Percentiles rank a stretch among this genome's conserved stretches.
Evolutionary conservation across 1,140 invertebrate genomes (phyloP).

Genomic region (Saxidomus purpurata): DNA sequence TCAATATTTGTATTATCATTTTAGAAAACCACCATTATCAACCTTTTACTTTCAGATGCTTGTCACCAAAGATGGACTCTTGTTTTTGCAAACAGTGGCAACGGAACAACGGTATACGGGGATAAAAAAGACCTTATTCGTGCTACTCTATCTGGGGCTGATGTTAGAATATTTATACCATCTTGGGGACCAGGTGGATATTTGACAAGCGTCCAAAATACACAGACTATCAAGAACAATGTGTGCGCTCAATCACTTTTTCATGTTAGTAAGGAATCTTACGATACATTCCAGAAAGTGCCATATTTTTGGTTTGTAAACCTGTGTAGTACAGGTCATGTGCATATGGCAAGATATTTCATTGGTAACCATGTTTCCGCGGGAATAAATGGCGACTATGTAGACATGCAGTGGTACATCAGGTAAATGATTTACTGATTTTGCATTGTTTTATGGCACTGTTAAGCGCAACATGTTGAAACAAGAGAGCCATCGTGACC

Average conservation of each 20-base stretch:
- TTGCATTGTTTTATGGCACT: no score
- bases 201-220: constrained; percentile 66
- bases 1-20: no score
- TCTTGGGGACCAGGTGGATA: constrained; percentile 60
- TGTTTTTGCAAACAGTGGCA: constrained; percentile 49
- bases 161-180: constrained; percentile 60
- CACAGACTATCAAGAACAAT: constrained; percentile 59
- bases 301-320: constrained; percentile 64
- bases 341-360: constrained; percentile 60
- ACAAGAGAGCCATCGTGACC: no score
- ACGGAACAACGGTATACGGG: constrained; percentile 52
- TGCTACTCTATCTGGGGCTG: constrained; percentile 38
- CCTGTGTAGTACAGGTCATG: constrained; percentile 57
- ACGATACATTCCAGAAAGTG: constrained; percentile 56
- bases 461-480: no score
- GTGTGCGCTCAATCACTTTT: constrained; percentile 59
- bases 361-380: constrained; percentile 61
- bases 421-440: constrained; percentile 22
- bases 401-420: constrained; percentile 66
- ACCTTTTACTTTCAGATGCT: background rate
- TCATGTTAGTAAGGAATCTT: constrained; percentile 55
- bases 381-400: constrained; percentile 50
- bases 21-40: no score
- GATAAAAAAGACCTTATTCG: constrained; percentile 49
- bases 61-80: constrained; percentile 59